phyloP scores from a whole-genome alignment of 2,113 vertebrate species.

The Hepsetus odoe region DNA sequence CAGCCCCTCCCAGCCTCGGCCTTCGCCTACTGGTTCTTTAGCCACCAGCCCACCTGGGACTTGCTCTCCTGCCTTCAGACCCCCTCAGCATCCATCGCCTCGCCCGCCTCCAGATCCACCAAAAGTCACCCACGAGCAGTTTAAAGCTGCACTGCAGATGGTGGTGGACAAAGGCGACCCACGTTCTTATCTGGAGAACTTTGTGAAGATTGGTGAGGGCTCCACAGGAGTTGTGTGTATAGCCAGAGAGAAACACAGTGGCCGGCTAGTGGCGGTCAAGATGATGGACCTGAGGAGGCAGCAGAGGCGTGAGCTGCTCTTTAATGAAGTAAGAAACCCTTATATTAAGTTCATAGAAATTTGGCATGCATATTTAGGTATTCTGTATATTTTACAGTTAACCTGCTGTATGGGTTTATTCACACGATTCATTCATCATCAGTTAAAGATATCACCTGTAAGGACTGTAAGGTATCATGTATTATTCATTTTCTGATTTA shows the following conservation, averaged over 20 bases:
- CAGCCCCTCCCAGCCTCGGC: slow-evolving; percentile 81
- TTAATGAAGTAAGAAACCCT: slow-evolving; percentile 86
- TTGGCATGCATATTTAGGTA: not conserved
- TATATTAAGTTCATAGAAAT: not conserved
- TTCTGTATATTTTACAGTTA: too few species aligned
- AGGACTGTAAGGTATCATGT: too few species aligned
- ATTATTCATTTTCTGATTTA: too few species aligned
- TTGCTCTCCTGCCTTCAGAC: slow-evolving; percentile 89
- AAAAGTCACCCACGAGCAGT: slow-evolving; percentile 94
- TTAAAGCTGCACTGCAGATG: slow-evolving; percentile 96
- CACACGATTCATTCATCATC: too few species aligned
- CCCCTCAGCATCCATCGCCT: slow-evolving; percentile 77
- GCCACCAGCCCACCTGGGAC: slow-evolving; percentile 87
- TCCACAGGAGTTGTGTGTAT: slow-evolving; percentile 97
- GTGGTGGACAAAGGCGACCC: slow-evolving; percentile 97
- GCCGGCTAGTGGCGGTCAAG: slow-evolving; percentile 94
- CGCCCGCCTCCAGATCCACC: slow-evolving; percentile 81
- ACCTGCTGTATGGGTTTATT: too few species aligned
- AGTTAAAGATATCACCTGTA: too few species aligned
- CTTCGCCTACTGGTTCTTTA: slow-evolving; percentile 89
- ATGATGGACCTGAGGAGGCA: slow-evolving; percentile 98
- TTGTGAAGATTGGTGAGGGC: slow-evolving; percentile 95
- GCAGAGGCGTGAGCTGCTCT: slow-evolving; percentile 94
- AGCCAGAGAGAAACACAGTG: slow-evolving; percentile 92
- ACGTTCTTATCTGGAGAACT: slow-evolving; percentile 89